These are phyloP conservation scores for Peromyscus nudipes DNA, from an alignment of 2,797 vertebrate genomes.

Conservation along the genomic window DNA sequence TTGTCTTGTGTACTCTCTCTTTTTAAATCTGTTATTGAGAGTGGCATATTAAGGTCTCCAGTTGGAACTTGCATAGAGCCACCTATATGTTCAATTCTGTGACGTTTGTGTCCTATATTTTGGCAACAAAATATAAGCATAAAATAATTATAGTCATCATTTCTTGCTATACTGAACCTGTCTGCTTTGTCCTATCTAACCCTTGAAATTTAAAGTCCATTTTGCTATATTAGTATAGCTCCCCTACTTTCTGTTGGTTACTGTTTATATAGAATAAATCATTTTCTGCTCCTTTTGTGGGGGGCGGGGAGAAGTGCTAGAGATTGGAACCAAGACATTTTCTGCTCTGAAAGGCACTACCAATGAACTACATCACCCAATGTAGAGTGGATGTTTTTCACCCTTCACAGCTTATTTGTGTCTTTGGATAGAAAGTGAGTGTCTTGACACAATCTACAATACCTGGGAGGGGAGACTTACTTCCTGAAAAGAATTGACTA, in stretches of 20 bases:
- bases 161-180: slow-evolving; percentile 2
- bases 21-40: not conserved
- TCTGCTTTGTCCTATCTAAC: not conserved
- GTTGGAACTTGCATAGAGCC: not conserved
- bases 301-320: not conserved
- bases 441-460: not conserved
- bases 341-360: not conserved
- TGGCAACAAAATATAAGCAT: not conserved
- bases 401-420: not conserved
- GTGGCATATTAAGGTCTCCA: not conserved
- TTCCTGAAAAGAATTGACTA: not conserved
- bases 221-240: not conserved
- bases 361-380: not conserved
- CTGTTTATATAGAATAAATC: not conserved
- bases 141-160: not conserved
- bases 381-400: not conserved
- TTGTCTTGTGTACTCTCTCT: not conserved
- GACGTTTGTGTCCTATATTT: not conserved
- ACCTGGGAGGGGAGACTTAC: not conserved
- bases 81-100: not conserved
- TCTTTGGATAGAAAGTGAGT: slow-evolving; percentile 14
- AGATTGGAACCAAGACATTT: not conserved
- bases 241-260: not conserved
- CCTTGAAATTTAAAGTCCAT: not conserved
- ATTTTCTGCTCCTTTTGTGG: not conserved